Percentiles rank a stretch among this genome's conserved stretches.
These are phyloP conservation scores for Euphydryas editha DNA, from an alignment of 2,888 invertebrate genomes.

Conservation along the genomic window DNA sequence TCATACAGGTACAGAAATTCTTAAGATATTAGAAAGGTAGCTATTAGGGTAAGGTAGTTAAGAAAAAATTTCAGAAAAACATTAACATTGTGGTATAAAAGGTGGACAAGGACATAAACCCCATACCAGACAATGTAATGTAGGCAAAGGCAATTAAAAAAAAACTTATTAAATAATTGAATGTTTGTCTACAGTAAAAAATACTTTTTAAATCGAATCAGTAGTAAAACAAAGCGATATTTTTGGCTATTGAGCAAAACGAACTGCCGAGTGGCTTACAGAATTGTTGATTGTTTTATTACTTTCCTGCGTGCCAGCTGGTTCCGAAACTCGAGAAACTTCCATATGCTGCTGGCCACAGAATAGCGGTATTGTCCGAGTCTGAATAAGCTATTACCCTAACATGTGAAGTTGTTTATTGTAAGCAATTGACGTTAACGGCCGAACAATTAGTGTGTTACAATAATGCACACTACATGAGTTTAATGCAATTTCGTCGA, in stretches of 20 bases:
- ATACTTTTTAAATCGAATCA: constrained; percentile 7
- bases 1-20: no score
- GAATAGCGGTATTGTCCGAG: constrained; percentile 52
- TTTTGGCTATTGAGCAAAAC: constrained; percentile 28
- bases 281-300: constrained; percentile 47
- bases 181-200: constrained; percentile 3
- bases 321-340: constrained; percentile 50
- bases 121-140: no score
- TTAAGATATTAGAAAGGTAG: no score
- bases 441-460: constrained; percentile 41
- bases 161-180: neutral
- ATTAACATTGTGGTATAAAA: no score
- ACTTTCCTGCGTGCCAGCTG: constrained; percentile 49
- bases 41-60: no score
- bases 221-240: constrained; percentile 17
- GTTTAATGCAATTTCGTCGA: constrained; percentile 22
- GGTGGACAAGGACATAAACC: no score
- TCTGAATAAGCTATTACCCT: constrained; percentile 47
- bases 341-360: constrained; percentile 50
- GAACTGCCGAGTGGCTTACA: constrained; percentile 32
- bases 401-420: constrained; percentile 41
- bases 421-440: constrained; percentile 37
- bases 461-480: constrained; percentile 35
- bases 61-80: neutral
- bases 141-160: no score